phyloP scores from a whole-genome alignment of 2,888 invertebrate genomes.

The Epinotia nisella region DNA sequence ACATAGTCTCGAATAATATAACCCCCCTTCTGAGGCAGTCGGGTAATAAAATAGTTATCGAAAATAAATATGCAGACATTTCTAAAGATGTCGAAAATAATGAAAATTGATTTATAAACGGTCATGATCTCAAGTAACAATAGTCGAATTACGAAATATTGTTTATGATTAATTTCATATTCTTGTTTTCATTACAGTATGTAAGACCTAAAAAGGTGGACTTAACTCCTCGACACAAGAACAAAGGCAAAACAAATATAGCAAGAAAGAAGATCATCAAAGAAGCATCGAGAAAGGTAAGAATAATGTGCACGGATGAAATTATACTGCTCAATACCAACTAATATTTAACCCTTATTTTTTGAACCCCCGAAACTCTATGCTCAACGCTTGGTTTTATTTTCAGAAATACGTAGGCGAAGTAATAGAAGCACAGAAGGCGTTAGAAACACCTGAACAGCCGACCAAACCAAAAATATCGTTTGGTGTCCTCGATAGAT shows the following conservation, averaged over 20 bases:
- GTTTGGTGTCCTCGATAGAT: constrained; percentile 88
- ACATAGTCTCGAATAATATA: too few species aligned
- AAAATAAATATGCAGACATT: too few species aligned
- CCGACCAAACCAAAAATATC: constrained; percentile 68
- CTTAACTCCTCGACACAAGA: constrained; percentile 90
- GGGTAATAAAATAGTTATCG: too few species aligned
- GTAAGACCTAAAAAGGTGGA: constrained; percentile 91
- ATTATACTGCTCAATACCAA: neutral
- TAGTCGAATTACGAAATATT: neutral
- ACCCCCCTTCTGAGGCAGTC: too few species aligned
- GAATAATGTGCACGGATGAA: constrained; percentile 33
- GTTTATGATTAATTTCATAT: neutral
- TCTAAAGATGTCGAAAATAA: too few species aligned
- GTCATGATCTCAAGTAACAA: neutral
- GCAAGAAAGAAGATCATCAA: constrained; percentile 92
- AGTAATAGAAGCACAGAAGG: constrained; percentile 66
- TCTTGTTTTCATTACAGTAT: constrained; percentile 81
- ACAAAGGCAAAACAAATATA: constrained; percentile 90
- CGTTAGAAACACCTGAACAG: constrained; percentile 62
- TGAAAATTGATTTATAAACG: too few species aligned
- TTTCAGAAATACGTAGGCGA: constrained; percentile 74
- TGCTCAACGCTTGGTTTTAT: constrained; percentile 39
- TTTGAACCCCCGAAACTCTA: neutral
- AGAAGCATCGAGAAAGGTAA: constrained; percentile 87
- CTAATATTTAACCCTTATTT: neutral